phyloP scores from a whole-genome alignment of 2,888 invertebrate species.

The Rhaphigaster nebulosa region DNA sequence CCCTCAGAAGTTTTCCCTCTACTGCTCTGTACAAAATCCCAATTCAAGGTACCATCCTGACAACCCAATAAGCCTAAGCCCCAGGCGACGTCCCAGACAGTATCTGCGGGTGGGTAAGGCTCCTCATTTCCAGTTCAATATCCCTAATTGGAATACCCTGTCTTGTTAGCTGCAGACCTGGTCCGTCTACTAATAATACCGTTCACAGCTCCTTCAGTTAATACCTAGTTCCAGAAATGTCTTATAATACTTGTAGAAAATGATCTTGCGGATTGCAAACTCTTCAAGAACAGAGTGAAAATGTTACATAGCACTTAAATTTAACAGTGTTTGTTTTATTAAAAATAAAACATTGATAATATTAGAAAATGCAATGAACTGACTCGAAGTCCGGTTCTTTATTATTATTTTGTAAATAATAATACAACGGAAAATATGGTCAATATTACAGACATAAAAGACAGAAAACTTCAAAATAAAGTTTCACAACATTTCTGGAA shows the following conservation, averaged over 20 bases:
- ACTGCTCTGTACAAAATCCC: background rate
- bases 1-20: background rate
- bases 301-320: no score
- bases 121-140: conserved; percentile 37
- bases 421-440: no score
- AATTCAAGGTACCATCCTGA: background rate
- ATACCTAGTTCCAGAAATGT: background rate
- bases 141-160: conserved; percentile 48
- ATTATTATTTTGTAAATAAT: no score
- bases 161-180: background rate
- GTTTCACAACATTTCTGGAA: no score
- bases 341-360: no score
- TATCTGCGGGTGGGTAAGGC: conserved; percentile 17
- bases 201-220: background rate
- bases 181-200: conserved; percentile 9
- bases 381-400: no score
- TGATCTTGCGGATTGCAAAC: background rate
- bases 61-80: conserved; percentile 25
- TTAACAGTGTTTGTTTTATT: no score
- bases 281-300: background rate
- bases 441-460: no score
- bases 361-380: no score
- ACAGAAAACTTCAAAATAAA: no score
- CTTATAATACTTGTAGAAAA: background rate
- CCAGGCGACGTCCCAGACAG: background rate